A percentile compares a stretch with the other conserved stretches of the same genome.
Conservation (phyloP, 2,888 invertebrate genomes). For the Chymomyza procnemis region DNA sequence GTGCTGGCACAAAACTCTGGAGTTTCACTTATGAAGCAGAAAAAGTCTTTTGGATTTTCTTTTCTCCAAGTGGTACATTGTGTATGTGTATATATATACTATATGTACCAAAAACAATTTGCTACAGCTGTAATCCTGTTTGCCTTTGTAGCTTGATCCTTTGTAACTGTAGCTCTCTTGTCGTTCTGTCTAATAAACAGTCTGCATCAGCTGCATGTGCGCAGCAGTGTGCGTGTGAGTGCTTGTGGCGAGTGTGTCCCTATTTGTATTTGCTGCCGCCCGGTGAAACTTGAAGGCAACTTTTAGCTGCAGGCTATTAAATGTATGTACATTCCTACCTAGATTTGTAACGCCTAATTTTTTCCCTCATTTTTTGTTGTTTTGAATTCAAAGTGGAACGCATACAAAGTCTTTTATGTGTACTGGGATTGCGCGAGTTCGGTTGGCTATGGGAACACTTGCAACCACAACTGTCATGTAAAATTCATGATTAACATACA, state of each 20-base stretch:
- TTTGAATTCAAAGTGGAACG: slow-evolving; percentile 7
- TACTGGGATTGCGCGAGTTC: too few species aligned
- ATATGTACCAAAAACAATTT: neutral
- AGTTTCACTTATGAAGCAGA: neutral
- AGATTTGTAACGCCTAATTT: slow-evolving; percentile 30
- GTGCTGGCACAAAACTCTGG: too few species aligned
- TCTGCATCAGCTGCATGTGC: neutral
- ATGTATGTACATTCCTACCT: slow-evolving; percentile 11
- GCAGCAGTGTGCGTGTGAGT: neutral
- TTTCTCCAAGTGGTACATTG: neutral
- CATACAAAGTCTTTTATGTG: neutral
- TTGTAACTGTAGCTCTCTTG: neutral
- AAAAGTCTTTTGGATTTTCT: neutral
- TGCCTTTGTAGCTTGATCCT: slow-evolving; percentile 11
- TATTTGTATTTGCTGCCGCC: neutral
- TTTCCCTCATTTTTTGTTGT: too few species aligned
- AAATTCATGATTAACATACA: slow-evolving; percentile 25
- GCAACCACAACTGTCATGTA: slow-evolving; percentile 17
- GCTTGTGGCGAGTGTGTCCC: neutral
- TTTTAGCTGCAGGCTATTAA: slow-evolving; percentile 8
- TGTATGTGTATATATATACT: neutral
- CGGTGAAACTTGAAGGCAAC: slow-evolving; percentile 4
- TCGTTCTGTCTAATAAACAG: neutral
- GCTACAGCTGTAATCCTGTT: slow-evolving; percentile 1
- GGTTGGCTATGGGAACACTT: too few species aligned